phyloP scores from a whole-genome alignment of 2,113 vertebrate species.

The Tyrannus savana region DNA sequence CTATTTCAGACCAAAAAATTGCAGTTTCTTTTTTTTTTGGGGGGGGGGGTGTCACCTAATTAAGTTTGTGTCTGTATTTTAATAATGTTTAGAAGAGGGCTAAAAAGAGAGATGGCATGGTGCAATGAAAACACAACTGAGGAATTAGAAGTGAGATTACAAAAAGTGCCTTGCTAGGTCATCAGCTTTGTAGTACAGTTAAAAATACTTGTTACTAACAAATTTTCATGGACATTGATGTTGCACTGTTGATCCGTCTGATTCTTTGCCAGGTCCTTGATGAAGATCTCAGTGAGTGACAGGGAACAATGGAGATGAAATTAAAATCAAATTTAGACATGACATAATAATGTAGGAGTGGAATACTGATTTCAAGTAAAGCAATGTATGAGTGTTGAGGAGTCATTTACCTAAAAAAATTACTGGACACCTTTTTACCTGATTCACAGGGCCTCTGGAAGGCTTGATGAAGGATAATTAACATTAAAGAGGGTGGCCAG shows the following conservation, averaged over 20 bases:
- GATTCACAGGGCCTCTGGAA: background rate
- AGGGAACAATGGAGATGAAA: background rate
- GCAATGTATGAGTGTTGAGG: background rate
- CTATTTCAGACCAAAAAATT: background rate
- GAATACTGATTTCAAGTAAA: background rate
- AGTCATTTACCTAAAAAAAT: background rate
- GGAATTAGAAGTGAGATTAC: background rate
- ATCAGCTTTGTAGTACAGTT: background rate
- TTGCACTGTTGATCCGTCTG: background rate
- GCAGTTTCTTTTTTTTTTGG: fast-evolving
- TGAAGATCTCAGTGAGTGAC: background rate
- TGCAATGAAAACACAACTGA: background rate
- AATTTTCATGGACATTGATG: background rate
- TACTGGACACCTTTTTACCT: background rate
- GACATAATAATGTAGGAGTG: background rate
- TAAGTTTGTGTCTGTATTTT: background rate
- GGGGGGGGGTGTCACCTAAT: fast-evolving
- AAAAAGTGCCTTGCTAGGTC: background rate
- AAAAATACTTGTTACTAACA: background rate
- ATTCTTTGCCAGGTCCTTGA: background rate
- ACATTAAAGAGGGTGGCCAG: background rate
- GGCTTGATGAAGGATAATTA: background rate
- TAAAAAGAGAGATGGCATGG: background rate
- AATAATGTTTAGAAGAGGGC: background rate
- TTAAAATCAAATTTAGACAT: background rate